These are phyloP conservation scores for Anableps anableps DNA, from an alignment of 2,797 vertebrate species.

Conservation along the genomic window DNA sequence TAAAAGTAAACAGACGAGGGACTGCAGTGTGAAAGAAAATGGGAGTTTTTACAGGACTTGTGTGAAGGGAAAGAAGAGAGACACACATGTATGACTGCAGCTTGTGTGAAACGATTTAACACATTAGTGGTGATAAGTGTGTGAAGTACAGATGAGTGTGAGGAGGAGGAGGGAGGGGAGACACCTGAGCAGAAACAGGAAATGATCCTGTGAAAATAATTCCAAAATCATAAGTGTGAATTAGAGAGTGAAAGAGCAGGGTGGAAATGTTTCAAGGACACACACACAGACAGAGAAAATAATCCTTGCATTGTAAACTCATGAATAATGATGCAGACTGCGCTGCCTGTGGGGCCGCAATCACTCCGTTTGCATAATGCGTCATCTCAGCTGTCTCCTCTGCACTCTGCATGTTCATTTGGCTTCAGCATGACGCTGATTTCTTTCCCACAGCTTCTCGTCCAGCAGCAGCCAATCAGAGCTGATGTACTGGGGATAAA, in stretches of 20 bases:
- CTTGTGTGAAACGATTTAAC: constrained; percentile 38
- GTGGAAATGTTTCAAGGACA: constrained; percentile 7
- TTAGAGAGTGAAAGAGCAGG: background rate
- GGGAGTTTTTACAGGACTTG: constrained; percentile 20
- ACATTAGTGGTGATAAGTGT: constrained; percentile 58
- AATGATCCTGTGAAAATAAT: constrained; percentile 31
- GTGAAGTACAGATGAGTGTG: constrained; percentile 53
- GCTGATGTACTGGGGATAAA: background rate
- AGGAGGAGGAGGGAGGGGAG: constrained; percentile 15
- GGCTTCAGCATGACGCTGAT: constrained; percentile 19
- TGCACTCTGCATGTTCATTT: constrained; percentile 24
- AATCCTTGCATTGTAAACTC: constrained; percentile 30
- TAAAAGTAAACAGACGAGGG: background rate
- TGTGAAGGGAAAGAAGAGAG: constrained; percentile 15
- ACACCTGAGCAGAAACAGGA: constrained; percentile 50
- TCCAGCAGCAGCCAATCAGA: background rate
- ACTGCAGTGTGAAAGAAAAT: constrained; percentile 14
- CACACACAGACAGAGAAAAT: constrained; percentile 16
- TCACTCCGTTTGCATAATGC: constrained; percentile 42
- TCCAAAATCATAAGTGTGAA: constrained; percentile 30
- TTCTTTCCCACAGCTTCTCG: constrained; percentile 9
- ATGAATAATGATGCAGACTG: constrained; percentile 37
- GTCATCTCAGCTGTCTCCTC: constrained; percentile 17
- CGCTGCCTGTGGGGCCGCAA: constrained; percentile 6
- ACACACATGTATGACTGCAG: background rate